Evolutionary conservation across 2,113 vertebrate genomes (phyloP).

Genomic region (Rhinopomastus cyanomelas): DNA sequence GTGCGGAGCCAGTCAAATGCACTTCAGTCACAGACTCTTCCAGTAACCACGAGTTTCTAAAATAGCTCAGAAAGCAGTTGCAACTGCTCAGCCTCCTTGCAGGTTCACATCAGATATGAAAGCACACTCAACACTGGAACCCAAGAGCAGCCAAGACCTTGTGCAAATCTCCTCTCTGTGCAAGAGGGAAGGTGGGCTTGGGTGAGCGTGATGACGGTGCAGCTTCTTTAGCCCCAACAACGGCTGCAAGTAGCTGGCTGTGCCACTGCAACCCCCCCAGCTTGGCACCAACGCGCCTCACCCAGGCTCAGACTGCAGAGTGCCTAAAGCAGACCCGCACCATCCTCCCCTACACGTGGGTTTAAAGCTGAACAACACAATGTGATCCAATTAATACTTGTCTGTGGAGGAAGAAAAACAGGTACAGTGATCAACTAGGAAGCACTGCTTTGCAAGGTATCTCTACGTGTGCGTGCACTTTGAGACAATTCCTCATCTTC

Average conservation of each 20-base stretch:
- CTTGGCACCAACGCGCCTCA: not conserved
- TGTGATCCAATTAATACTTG: not conserved
- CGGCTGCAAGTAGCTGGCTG: rapidly evolving
- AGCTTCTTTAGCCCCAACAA: not conserved
- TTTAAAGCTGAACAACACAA: conserved; percentile 16
- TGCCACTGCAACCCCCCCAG: rapidly evolving
- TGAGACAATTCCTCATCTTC: not conserved
- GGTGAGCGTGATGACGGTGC: rapidly evolving
- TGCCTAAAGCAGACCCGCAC: not conserved
- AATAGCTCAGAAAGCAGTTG: not conserved
- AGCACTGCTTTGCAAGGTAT: not conserved
- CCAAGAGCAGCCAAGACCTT: rapidly evolving
- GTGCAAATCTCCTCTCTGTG: not conserved
- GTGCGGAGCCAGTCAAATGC: rapidly evolving
- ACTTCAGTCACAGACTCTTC: not conserved
- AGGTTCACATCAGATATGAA: not conserved
- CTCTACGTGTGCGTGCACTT: not conserved
- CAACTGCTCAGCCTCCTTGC: not conserved
- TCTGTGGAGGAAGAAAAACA: not conserved
- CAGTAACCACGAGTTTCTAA: not conserved
- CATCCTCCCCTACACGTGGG: not conserved
- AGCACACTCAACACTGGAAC: not conserved
- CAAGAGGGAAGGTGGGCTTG: not conserved
- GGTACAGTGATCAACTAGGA: not conserved
- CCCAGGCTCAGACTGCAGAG: not conserved